A percentile compares a stretch with the other conserved stretches of the same genome.
phyloP scores from a whole-genome alignment of 2,888 invertebrate genomes.

The Tridacna crocea region DNA sequence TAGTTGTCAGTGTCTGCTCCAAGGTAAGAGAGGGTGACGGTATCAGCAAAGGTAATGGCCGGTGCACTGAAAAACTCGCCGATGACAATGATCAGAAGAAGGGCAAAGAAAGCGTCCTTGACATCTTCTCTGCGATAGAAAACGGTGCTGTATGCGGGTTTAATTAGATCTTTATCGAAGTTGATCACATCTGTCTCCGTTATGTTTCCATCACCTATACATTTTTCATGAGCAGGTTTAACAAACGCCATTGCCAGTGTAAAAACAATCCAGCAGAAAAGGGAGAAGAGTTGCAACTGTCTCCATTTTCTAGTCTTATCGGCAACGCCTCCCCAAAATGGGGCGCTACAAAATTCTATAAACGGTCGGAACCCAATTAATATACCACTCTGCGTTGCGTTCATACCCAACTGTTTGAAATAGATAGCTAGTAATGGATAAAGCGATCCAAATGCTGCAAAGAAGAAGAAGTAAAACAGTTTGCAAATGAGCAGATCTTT shows the following conservation, averaged over 20 bases:
- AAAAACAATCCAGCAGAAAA: constrained; percentile 98
- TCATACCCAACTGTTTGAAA: constrained; percentile 99
- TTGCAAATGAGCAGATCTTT: constrained; percentile 92
- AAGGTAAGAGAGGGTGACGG: constrained; percentile 87
- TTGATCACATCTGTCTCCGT: constrained; percentile 82
- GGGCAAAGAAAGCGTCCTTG: constrained; percentile 97
- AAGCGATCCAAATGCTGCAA: constrained; percentile 98
- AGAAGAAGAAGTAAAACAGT: constrained; percentile 99
- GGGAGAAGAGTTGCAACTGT: constrained; percentile 93
- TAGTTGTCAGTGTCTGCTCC: constrained; percentile 91
- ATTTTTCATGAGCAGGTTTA: constrained; percentile 96
- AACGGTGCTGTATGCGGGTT: constrained; percentile 95
- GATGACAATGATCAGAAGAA: constrained; percentile 95
- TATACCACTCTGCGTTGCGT: constrained; percentile 95
- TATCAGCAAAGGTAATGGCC: constrained; percentile 94
- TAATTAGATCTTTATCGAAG: constrained; percentile 61
- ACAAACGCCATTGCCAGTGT: constrained; percentile 98
- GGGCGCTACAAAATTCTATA: constrained; percentile 98
- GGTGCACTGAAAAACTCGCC: constrained; percentile 99
- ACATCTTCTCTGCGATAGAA: constrained; percentile 95
- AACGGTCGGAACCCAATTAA: constrained; percentile 96
- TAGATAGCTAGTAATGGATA: constrained; percentile 99
- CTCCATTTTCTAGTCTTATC: constrained; percentile 88
- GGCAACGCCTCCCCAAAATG: constrained; percentile 98
- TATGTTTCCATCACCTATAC: constrained; percentile 88